These are phyloP conservation scores for Melikaiella ostensackeni DNA, from an alignment of 2,888 invertebrate species.

Conservation along the genomic window DNA sequence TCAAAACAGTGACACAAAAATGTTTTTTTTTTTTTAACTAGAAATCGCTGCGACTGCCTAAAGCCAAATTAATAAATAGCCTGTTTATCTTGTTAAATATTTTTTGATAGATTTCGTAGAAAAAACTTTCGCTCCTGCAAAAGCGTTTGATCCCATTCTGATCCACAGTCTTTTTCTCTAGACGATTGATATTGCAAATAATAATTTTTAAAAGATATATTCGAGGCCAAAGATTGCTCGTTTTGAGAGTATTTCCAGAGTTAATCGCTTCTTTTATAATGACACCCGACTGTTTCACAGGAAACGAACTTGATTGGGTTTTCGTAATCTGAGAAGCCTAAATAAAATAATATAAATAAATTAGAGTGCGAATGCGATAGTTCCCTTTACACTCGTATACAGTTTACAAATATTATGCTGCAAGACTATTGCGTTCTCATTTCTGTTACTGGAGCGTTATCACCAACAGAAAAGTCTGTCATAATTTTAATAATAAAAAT, in stretches of 20 bases:
- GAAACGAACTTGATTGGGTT: slow-evolving; percentile 15
- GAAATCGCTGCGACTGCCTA: slow-evolving; percentile 71
- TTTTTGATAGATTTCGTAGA: slow-evolving; percentile 48
- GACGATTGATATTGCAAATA: neutral
- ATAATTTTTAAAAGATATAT: slow-evolving; percentile 29
- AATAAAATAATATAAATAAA: neutral
- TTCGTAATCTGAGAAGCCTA: slow-evolving; percentile 14
- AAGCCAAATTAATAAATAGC: slow-evolving; percentile 70
- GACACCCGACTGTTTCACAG: neutral
- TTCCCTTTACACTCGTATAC: neutral
- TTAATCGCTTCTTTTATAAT: slow-evolving; percentile 27
- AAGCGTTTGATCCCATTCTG: slow-evolving; percentile 30
- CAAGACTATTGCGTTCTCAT: slow-evolving; percentile 4
- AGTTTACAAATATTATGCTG: slow-evolving; percentile 3
- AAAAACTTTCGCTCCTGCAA: slow-evolving; percentile 36
- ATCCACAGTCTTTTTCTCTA: slow-evolving; percentile 27
- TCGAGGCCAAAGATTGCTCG: slow-evolving; percentile 31
- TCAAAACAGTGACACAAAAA: neutral
- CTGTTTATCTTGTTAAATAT: slow-evolving; percentile 43
- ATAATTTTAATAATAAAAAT: slow-evolving; percentile 10
- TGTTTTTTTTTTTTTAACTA: slow-evolving; percentile 20
- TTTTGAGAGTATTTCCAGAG: slow-evolving; percentile 26
- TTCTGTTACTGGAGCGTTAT: slow-evolving; percentile 20
- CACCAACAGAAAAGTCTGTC: slow-evolving; percentile 30
- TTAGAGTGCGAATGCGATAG: neutral